Evolutionary conservation across 1,140 invertebrate genomes (phyloP), one percentile per base, ranked within the genome.

Genomic region (Watersipora subatra): DNA sequence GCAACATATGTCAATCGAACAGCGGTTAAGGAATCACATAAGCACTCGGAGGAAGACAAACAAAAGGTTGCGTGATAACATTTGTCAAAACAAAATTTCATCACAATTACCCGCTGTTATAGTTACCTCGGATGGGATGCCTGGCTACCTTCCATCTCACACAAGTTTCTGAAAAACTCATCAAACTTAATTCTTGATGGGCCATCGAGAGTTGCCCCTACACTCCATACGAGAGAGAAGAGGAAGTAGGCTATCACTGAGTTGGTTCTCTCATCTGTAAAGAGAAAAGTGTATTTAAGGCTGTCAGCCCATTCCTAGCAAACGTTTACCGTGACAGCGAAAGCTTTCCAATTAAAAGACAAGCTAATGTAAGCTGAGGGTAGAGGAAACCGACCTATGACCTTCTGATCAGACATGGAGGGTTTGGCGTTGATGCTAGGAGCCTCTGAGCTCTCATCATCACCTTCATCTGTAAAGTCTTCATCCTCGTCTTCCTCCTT

Each of bases 81-180:
- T 28, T 28, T 24, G 17, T 26, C 12, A 61, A n/a, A n/a, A n/a
- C n/a, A n/a, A n/a, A n/a, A n/a, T n/a, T n/a, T n/a, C n/a, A n/a
- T n/a, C n/a, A n/a, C n/a, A n/a, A n/a, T n/a, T n/a, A n/a, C n/a
- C n/a, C n/a, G n/a, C n/a, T n/a, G n/a, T n/a, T n/a, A n/a, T n/a
- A 20, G 20, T 17, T 62, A 57, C 27, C 61, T 65, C 0, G 90
- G 89, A 77, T 87, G 81, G 67, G 78, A 76, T 15, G 71, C 70
- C 20, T 71, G 71, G 3, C 62, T 66, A 56, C 71, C 71, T 56
- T 79, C 77, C 72, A 74, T 76, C 19, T 76, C 76, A 70, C 76
- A 79, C 2, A 78, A 66, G 12, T 57, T 66, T 58, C 72, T 69
- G 66, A 79, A 78, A 61, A 78, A 80, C 64, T 77, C 76, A 56